phyloP scores from a whole-genome alignment of 2,113 vertebrate species.

The Phylloscopus trochilus region DNA sequence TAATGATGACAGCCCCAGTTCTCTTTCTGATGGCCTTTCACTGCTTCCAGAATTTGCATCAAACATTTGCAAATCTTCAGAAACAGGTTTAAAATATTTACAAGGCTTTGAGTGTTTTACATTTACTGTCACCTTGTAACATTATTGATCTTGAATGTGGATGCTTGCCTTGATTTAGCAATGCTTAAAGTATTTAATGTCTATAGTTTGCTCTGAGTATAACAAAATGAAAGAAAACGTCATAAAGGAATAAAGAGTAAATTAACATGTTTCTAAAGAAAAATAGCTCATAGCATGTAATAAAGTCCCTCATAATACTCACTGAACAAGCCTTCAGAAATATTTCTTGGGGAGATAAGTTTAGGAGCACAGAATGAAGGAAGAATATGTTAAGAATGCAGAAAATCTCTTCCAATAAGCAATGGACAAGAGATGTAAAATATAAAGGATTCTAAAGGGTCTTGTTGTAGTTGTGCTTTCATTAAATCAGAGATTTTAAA shows the following conservation, averaged over 20 bases:
- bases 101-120: not conserved
- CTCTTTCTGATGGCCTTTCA: not conserved
- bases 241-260: not conserved
- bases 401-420: not conserved
- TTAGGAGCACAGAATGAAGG: not conserved
- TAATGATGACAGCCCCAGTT: not conserved
- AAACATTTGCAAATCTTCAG: not conserved
- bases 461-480: not conserved
- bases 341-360: not conserved
- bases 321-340: not conserved
- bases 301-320: not conserved
- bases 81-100: slow-evolving; percentile 46
- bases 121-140: not conserved
- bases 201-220: not conserved
- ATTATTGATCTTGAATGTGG: not conserved
- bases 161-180: not conserved
- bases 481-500: not conserved
- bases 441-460: not conserved
- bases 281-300: not conserved
- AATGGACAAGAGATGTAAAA: not conserved
- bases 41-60: not conserved
- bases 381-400: not conserved
- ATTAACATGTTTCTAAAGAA: not conserved
- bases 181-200: not conserved
- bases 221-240: not conserved